Base-by-base conservation (phyloP, 53 echinoderm and acorn worm species). In the Pentamera pediparva region DNA sequence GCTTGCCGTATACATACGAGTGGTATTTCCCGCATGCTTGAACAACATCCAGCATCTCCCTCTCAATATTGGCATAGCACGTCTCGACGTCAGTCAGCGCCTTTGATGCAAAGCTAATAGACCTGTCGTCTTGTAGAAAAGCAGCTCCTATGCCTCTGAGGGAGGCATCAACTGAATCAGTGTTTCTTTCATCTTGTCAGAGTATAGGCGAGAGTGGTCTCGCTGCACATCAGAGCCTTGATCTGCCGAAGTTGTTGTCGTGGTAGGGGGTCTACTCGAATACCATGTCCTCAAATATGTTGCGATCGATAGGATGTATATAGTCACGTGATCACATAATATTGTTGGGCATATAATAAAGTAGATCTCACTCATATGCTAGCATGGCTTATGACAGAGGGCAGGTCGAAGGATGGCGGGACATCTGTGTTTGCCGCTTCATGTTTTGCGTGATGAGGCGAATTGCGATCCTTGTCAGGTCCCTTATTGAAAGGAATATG, bases 111-210 rank as follows among this genome's bases (percentile, higher is more conserved):
- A 83, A 88, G 2, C 75, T 38, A 26, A 87, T 67, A 28, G 83
- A 74, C 35, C 71, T 51, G 20, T 35, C 51, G 22, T 86, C 77
- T 59, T 86, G 87, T 12, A 72, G 51, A 4, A 86, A 54, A 5
- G 74, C 87, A 28, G 82, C 87, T 0, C 82, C 82, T 6, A 86
- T 34, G 7, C 82, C 87, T 48, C 58, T 83, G 6, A 52, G 27
- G 9, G 83, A 87, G 7, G 87, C 87, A 58, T 87, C 83, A 15
- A 87, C 87, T 57, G n/a, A n/a, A n/a, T n/a, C n/a, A n/a, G n/a
- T n/a, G n/a, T n/a, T n/a, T n/a, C n/a, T n/a, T n/a, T n/a, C n/a
- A n/a, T n/a, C n/a, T n/a, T n/a, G n/a, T n/a, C n/a, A n/a, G n/a
- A n/a, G n/a, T n/a, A n/a, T 82, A 89, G 8, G 79, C 70, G 6